Percentiles rank a stretch among this genome's conserved stretches.
Evolutionary conservation across 2,797 vertebrate genomes (phyloP).

Genomic region (Sparidentex hasta): DNA sequence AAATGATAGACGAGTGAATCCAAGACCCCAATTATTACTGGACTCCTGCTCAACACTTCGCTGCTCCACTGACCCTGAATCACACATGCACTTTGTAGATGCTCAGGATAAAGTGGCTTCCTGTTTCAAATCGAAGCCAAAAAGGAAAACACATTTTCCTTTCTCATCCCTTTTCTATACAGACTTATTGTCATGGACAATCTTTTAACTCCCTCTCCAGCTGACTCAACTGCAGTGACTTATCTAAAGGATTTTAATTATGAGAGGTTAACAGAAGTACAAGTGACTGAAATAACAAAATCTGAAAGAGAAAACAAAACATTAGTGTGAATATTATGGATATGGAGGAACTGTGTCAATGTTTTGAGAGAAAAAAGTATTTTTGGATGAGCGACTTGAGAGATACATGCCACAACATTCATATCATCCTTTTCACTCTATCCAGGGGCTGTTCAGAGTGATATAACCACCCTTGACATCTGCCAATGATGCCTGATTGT

Average conservation of each 20-base stretch:
- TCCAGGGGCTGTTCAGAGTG: background rate
- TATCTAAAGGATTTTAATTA: constrained; percentile 5
- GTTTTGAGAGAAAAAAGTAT: background rate
- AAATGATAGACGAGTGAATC: constrained; percentile 12
- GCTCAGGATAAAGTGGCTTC: constrained; percentile 8
- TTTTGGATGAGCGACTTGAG: background rate
- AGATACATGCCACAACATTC: background rate
- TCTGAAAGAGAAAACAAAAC: background rate
- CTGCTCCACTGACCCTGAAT: constrained; percentile 16
- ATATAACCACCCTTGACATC: constrained; percentile 19
- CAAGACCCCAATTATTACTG: constrained; percentile 13
- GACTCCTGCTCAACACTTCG: constrained; percentile 7
- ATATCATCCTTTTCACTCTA: constrained; percentile 2
- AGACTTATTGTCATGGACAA: constrained; percentile 5
- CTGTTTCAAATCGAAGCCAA: background rate
- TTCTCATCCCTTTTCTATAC: background rate
- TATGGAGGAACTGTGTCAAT: background rate
- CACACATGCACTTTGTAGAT: background rate
- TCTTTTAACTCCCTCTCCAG: constrained; percentile 17
- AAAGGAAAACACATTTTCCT: background rate
- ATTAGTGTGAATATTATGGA: background rate
- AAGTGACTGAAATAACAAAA: background rate
- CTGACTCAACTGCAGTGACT: background rate
- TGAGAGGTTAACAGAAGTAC: background rate
- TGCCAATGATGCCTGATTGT: constrained; percentile 17